Conservation (phyloP, 2,797 vertebrate species). For the Helicolenus hilgendorfi region DNA sequence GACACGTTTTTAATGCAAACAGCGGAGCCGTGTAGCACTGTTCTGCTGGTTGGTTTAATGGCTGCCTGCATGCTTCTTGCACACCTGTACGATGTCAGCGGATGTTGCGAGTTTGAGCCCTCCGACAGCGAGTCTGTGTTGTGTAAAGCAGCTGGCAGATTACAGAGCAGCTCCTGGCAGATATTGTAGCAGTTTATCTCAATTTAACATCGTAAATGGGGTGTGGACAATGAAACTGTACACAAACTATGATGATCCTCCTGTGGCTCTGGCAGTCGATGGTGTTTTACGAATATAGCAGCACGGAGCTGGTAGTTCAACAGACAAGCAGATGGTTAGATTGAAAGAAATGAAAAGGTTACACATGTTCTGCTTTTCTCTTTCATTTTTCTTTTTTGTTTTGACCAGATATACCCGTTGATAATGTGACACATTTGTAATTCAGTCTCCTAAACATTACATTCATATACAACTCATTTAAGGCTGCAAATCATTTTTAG, state of each 20-base stretch:
- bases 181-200: constrained; percentile 66
- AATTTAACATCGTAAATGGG: constrained; percentile 66
- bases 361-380: background rate
- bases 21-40: background rate
- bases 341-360: background rate
- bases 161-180: constrained; percentile 49
- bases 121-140: constrained; percentile 27
- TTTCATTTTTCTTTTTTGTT: background rate
- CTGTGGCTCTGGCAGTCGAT: constrained; percentile 20
- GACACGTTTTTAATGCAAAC: constrained; percentile 33
- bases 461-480: background rate
- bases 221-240: constrained; percentile 67
- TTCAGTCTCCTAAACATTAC: background rate
- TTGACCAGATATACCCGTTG: background rate
- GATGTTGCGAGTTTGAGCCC: constrained; percentile 23
- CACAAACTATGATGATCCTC: constrained; percentile 60
- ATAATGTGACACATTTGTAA: background rate
- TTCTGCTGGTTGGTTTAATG: constrained; percentile 34
- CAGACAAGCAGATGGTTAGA: constrained; percentile 47
- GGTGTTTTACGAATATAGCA: constrained; percentile 42
- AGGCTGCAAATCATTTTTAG: background rate
- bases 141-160: constrained; percentile 70
- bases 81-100: constrained; percentile 57
- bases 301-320: constrained; percentile 8
- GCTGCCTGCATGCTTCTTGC: constrained; percentile 43